Conservation (phyloP, 1,140 invertebrate species). For the Magallana gigas region DNA sequence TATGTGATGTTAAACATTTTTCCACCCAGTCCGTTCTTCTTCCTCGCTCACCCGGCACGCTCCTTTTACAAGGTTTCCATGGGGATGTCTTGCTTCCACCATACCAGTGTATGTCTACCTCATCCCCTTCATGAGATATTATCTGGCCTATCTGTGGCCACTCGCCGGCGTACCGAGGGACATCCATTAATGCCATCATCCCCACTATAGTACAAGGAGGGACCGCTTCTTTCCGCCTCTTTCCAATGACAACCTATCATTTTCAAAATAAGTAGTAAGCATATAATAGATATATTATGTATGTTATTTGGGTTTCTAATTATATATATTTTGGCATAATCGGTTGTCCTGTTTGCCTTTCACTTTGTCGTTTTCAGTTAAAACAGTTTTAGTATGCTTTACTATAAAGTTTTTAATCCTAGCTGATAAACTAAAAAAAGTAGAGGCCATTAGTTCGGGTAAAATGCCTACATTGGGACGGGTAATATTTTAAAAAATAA, state of each 20-base stretch:
- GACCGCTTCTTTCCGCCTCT: neutral
- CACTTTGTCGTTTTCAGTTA: no score
- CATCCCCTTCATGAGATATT: neutral
- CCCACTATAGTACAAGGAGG: neutral
- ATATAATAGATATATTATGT: neutral
- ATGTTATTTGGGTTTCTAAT: neutral
- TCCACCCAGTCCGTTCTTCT: slow-evolving; percentile 12
- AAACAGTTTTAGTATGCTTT: no score
- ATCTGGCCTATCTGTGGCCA: slow-evolving; percentile 24
- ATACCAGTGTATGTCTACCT: neutral
- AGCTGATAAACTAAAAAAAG: no score
- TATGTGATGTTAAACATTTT: neutral
- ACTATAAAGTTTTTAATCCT: no score
- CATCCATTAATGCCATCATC: neutral
- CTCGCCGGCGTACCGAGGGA: no score
- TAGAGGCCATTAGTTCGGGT: no score
- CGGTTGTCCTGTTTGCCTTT: no score
- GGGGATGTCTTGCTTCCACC: slow-evolving; percentile 28
- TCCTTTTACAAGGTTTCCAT: slow-evolving; percentile 27
- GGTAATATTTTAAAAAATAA: no score
- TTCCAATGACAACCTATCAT: slow-evolving; percentile 39
- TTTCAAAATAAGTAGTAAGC: neutral
- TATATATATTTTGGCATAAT: no score
- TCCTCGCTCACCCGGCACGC: neutral
- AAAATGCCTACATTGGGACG: no score